Conservation (phyloP, 1,140 invertebrate genomes). For the Wasmannia auropunctata region DNA sequence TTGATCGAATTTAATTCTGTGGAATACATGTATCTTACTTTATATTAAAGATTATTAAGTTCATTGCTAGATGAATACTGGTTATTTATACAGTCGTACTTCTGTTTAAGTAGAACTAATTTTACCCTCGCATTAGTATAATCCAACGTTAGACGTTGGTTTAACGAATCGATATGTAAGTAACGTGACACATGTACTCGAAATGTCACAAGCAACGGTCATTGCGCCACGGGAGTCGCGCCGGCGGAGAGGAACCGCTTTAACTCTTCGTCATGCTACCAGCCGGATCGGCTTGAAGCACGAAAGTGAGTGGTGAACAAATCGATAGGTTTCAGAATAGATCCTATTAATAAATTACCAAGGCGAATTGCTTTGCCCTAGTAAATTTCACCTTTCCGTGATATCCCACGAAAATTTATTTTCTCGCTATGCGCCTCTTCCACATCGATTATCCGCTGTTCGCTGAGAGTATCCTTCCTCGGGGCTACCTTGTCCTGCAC, state of each 20-base stretch:
- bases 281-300: constrained; percentile 65
- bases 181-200: neutral
- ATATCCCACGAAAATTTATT: neutral
- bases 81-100: neutral
- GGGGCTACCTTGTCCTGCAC: neutral
- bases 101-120: neutral
- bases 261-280: constrained; percentile 63
- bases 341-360: no score
- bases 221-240: neutral
- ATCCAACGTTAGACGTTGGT: neutral
- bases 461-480: neutral
- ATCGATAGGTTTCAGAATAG: no score
- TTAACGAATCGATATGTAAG: neutral
- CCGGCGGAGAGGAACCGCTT: neutral
- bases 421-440: neutral
- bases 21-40: neutral
- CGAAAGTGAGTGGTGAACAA: constrained; percentile 82
- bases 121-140: neutral
- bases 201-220: neutral
- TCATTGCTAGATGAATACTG: neutral
- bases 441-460: neutral
- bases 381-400: constrained; percentile 8
- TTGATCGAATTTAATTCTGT: neutral
- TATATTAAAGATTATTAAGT: neutral
- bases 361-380: constrained; percentile 38